Evolutionary conservation across 1,140 invertebrate species (phyloP).

Genomic region (Nylanderia fulva): DNA sequence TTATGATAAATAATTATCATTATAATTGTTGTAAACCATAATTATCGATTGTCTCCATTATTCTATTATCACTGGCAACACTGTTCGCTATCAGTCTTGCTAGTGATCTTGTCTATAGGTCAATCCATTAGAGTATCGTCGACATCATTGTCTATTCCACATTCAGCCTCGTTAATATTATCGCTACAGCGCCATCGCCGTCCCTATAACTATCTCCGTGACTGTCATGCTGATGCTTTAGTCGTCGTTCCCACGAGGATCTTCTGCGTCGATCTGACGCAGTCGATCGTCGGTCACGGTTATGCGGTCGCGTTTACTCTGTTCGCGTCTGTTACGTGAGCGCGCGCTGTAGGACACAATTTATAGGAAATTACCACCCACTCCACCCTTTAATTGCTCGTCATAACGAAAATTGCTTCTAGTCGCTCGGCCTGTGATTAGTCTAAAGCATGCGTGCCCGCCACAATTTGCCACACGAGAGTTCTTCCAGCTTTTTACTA

Average conservation of each 20-base stretch:
- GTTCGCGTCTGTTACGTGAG: slow-evolving; percentile 38
- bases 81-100: slow-evolving; percentile 24
- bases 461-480: slow-evolving; percentile 50
- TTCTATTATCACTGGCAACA: slow-evolving; percentile 23
- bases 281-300: slow-evolving; percentile 53
- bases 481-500: slow-evolving; percentile 50
- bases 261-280: slow-evolving; percentile 37
- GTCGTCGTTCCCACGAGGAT: slow-evolving; percentile 52
- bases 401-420: slow-evolving; percentile 71
- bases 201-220: slow-evolving; percentile 45
- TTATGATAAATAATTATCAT: too few relatives aligned
- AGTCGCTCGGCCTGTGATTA: slow-evolving; percentile 68
- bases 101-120: slow-evolving; percentile 40
- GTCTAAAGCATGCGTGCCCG: slow-evolving; percentile 70
- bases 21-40: slow-evolving; percentile 30
- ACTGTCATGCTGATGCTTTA: slow-evolving; percentile 53
- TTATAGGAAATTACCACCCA: slow-evolving; percentile 55
- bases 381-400: slow-evolving; percentile 61
- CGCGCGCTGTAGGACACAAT: slow-evolving; percentile 36
- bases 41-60: not conserved
- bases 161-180: slow-evolving; percentile 56
- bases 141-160: slow-evolving; percentile 51
- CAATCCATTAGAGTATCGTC: slow-evolving; percentile 53
- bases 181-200: slow-evolving; percentile 30
- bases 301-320: slow-evolving; percentile 14